phyloP scores from a whole-genome alignment of 2,888 invertebrate species.

The Argyra leucocephala region DNA sequence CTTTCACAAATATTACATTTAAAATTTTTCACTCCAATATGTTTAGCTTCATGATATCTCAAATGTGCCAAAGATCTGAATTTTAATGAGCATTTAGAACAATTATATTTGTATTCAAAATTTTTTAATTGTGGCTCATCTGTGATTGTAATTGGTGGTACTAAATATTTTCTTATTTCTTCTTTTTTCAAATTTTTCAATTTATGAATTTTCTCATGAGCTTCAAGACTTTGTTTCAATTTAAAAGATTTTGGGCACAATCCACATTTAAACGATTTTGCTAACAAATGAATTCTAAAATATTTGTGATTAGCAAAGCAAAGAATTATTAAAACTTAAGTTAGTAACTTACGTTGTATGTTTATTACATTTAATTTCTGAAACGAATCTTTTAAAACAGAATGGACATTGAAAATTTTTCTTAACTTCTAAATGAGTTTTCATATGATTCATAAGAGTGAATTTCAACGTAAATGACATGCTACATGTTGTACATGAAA shows the following conservation, averaged over 20 bases:
- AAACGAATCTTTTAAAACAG: slow-evolving; percentile 24
- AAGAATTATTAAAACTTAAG: neutral
- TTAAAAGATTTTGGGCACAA: slow-evolving; percentile 23
- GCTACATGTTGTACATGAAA: slow-evolving; percentile 27
- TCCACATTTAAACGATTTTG: slow-evolving; percentile 20
- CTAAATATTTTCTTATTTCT: slow-evolving; percentile 22
- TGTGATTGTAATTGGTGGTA: slow-evolving; percentile 21
- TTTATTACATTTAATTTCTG: slow-evolving; percentile 23
- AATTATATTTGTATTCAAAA: slow-evolving; percentile 19
- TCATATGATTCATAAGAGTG: slow-evolving; percentile 27
- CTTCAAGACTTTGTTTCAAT: slow-evolving; percentile 22
- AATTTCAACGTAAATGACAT: slow-evolving; percentile 26
- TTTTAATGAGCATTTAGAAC: slow-evolving; percentile 25
- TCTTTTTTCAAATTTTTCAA: slow-evolving; percentile 23
- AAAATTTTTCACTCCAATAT: slow-evolving; percentile 24
- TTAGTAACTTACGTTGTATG: slow-evolving; percentile 24
- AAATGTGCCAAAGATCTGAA: slow-evolving; percentile 21
- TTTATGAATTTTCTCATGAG: slow-evolving; percentile 24
- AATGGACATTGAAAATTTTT: slow-evolving; percentile 22
- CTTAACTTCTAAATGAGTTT: slow-evolving; percentile 16
- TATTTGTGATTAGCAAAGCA: neutral
- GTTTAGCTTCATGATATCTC: slow-evolving; percentile 24
- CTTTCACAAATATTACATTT: slow-evolving; percentile 27
- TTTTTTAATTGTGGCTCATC: slow-evolving; percentile 16
- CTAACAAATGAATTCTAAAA: slow-evolving; percentile 19